These are phyloP conservation scores for Blastobasis lacticolella DNA, from an alignment of 2,888 invertebrate species.

Conservation along the genomic window DNA sequence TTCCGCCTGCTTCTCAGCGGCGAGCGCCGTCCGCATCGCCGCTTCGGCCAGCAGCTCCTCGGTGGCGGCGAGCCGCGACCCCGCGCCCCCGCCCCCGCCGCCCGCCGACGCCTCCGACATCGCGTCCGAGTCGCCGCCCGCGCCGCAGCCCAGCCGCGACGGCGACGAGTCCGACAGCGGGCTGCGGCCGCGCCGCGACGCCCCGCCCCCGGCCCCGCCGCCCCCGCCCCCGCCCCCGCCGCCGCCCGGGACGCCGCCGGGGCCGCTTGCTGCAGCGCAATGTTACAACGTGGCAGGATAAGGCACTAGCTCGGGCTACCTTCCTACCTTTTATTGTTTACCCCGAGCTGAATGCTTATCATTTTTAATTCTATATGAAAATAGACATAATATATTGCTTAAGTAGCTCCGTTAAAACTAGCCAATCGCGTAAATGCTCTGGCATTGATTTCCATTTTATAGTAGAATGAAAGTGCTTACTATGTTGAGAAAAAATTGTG, in stretches of 20 bases:
- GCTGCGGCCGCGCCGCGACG: constrained; percentile 20
- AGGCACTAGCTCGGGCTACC: constrained; percentile 23
- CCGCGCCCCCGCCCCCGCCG: constrained; percentile 16
- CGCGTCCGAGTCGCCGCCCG: constrained; percentile 45
- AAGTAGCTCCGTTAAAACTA: too few relatives aligned
- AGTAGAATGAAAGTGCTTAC: too few relatives aligned
- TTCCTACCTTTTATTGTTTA: too few relatives aligned
- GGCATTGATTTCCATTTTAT: too few relatives aligned
- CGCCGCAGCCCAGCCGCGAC: not conserved
- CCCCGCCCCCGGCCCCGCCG: constrained; percentile 1
- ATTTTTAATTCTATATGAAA: too few relatives aligned
- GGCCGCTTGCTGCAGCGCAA: constrained; percentile 17
- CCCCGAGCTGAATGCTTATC: too few relatives aligned
- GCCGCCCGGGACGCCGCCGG: constrained; percentile 31
- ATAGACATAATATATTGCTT: too few relatives aligned
- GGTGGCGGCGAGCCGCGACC: constrained; percentile 34
- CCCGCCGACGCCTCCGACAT: constrained; percentile 42
- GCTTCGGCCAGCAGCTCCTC: constrained; percentile 65
- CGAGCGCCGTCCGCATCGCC: constrained; percentile 61
- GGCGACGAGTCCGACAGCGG: constrained; percentile 47
- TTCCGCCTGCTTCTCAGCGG: constrained; percentile 63
- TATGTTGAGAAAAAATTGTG: too few relatives aligned
- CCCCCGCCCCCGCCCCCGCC: not conserved
- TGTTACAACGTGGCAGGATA: constrained; percentile 17
- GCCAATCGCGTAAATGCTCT: too few relatives aligned